phyloP scores from a whole-genome alignment of 2,888 invertebrate genomes.

The Perdita meconis region DNA sequence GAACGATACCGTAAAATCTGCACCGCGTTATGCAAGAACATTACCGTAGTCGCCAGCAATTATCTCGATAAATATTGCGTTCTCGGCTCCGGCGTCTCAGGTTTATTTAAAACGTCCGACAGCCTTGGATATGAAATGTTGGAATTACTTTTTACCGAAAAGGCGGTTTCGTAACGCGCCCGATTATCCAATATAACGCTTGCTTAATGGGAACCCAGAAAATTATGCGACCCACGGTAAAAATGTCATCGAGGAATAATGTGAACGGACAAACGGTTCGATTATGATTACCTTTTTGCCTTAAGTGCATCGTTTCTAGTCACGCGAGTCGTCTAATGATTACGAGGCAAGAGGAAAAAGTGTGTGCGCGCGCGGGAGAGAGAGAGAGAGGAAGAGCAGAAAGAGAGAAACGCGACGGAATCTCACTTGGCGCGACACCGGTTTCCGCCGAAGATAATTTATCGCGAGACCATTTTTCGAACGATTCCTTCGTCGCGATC shows the following conservation, averaged over 20 bases:
- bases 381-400: not conserved
- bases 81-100: conserved; percentile 16
- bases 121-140: conserved; percentile 40
- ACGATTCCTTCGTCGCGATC: conserved; percentile 31
- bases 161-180: conserved; percentile 41
- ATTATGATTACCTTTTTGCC: conserved; percentile 55
- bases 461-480: conserved; percentile 41
- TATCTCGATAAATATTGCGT: conserved; percentile 32
- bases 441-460: conserved; percentile 47
- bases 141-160: conserved; percentile 48
- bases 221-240: conserved; percentile 38
- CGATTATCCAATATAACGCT: conserved; percentile 46
- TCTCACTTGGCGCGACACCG: conserved; percentile 49
- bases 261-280: conserved; percentile 33
- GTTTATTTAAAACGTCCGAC: conserved; percentile 31
- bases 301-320: conserved; percentile 43
- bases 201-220: conserved; percentile 33
- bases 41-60: conserved; percentile 19
- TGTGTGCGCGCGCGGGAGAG: not conserved
- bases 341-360: not conserved
- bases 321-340: conserved; percentile 51
- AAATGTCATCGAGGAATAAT: conserved; percentile 47
- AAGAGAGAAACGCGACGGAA: conserved; percentile 34
- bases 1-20: conserved; percentile 8
- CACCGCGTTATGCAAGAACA: not conserved